Evolutionary conservation across 2,888 invertebrate genomes (phyloP).

Genomic region (Anagyrus pseudococci): DNA sequence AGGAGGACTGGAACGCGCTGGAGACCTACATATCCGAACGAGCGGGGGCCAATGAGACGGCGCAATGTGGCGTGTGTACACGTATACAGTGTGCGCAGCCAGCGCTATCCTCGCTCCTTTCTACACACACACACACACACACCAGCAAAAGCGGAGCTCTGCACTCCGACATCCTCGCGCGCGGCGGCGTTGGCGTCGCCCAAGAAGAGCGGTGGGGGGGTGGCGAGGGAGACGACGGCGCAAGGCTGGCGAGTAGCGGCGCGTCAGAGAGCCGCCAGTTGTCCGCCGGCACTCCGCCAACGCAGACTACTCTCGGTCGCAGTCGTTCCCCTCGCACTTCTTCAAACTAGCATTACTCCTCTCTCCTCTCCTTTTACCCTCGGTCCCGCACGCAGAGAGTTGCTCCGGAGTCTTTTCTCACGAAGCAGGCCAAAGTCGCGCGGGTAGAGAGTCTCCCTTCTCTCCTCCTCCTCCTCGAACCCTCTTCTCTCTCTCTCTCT

Average conservation of each 20-base stretch:
- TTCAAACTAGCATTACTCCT: too few relatives aligned
- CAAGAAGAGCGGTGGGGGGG: background rate
- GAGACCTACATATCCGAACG: slow-evolving; percentile 57
- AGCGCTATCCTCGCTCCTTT: slow-evolving; percentile 29
- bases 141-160: slow-evolving; percentile 37
- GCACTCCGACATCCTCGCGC: background rate
- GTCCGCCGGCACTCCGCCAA: slow-evolving; percentile 45
- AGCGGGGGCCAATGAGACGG: slow-evolving; percentile 60
- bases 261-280: slow-evolving; percentile 37
- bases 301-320: slow-evolving; percentile 29
- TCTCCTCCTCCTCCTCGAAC: background rate
- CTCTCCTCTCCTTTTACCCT: too few relatives aligned
- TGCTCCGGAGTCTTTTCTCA: too few relatives aligned
- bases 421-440: too few relatives aligned
- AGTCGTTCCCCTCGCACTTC: background rate
- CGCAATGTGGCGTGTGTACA: slow-evolving; percentile 61
- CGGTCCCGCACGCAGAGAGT: too few relatives aligned
- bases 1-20: slow-evolving; percentile 37
- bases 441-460: background rate
- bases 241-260: slow-evolving; percentile 27
- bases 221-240: background rate
- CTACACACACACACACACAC: slow-evolving; percentile 34
- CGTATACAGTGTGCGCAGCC: too few relatives aligned
- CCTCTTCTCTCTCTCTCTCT: too few relatives aligned
- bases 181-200: background rate